Base-by-base conservation (phyloP, 2,113 vertebrate species). In the Aramus guarauna region DNA sequence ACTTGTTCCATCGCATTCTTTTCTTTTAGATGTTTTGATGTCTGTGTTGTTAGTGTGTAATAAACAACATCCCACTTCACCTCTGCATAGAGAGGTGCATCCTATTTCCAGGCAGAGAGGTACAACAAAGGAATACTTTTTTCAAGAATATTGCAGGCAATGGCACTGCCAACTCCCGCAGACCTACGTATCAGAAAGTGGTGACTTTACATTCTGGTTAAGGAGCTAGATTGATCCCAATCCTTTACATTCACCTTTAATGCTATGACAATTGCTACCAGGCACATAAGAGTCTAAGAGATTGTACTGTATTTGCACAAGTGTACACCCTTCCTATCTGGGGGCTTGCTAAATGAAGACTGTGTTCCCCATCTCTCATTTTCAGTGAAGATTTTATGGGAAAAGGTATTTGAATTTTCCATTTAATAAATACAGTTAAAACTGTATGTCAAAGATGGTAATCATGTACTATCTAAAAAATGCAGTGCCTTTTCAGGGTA, bases 111-210 rank as follows among this genome's bases (percentile, higher is more conserved):
- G 52, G 39, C 24, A 87, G 30, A 55, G 15, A 68, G 23, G 36
- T 30, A 34, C 20, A 90, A 37, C 7, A 74, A 71, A 36, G 69
- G 15, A 85, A 56, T 71, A 62, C 3, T 56, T 91, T 66, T 63
- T 20, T 19, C 11, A 52, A n/a, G 14, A 77, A 60, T n/a, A 52
- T 0, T 47, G n/a, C 62, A 87, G 37, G 15, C 13, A 21, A 39
- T 2, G 30, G 30, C 45, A 60, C 18, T 36, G 23, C 43, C 60
- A 83, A 34, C 24, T 67, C 36, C 7, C 48, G 36, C 58, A 63
- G 45, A 56, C 81, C 10, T 20, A 32, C 0, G 1, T 0, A 32
- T 52, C n/a, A 71, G 43, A 37, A 87, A 87, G 15, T 1, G 11
- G 32, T 0, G 1, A 74, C 12, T 82, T 63, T 37, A 69, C 16